Percentiles rank a stretch among this genome's conserved stretches.
Conservation (phyloP, 64 coral and sea anemone species). For the Montipora foliosa region DNA sequence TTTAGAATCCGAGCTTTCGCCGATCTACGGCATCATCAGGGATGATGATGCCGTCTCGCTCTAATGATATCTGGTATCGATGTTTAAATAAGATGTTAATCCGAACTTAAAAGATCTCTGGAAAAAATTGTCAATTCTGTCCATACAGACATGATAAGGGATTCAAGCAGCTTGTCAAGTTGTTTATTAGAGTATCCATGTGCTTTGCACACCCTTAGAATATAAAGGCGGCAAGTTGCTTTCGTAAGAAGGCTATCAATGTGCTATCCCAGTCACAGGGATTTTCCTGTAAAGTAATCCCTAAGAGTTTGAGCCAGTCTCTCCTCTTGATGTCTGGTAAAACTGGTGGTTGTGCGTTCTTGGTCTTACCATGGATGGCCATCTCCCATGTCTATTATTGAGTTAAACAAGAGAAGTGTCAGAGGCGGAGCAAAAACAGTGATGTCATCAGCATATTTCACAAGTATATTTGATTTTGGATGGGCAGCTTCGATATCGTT, state of each 20-base stretch:
- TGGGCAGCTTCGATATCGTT: background rate
- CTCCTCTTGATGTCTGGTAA: background rate
- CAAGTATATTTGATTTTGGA: background rate
- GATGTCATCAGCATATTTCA: slow-evolving; percentile 8
- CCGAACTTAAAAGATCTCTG: no score
- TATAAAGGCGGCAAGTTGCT: background rate
- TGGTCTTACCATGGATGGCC: background rate
- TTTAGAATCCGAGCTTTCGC: no score
- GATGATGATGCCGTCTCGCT: no score
- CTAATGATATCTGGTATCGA: no score
- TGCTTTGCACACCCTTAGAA: slow-evolving; percentile 29
- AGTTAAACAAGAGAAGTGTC: background rate
- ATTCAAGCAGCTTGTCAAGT: slow-evolving; percentile 5
- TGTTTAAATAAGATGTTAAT: no score
- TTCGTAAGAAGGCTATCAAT: background rate
- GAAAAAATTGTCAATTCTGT: no score
- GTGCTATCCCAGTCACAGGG: background rate
- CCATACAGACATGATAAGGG: no score
- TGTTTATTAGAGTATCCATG: background rate
- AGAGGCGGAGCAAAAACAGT: background rate
- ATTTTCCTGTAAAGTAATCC: background rate
- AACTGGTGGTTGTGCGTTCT: background rate
- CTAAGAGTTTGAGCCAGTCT: background rate
- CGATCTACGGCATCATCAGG: no score
- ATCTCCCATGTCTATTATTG: background rate